Evolutionary conservation across 1,140 invertebrate genomes (phyloP).

Genomic region (Pissodes strobi): DNA sequence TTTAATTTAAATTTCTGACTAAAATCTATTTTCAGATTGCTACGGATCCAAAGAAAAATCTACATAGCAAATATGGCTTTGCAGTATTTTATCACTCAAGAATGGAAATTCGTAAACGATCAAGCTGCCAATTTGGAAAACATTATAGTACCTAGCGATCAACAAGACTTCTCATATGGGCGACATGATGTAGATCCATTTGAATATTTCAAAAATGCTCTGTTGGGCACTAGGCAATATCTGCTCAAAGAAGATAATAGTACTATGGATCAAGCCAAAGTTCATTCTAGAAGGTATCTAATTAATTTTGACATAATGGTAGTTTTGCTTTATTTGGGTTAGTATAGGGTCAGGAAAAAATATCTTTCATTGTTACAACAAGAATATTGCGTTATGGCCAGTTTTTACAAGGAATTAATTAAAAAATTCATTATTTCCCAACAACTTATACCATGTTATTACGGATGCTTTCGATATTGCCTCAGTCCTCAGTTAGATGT

Average conservation of each 20-base stretch:
- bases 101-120: constrained; percentile 81
- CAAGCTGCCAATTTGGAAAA: constrained; percentile 70
- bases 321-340: no score
- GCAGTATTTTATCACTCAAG: constrained; percentile 76
- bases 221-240: constrained; percentile 39
- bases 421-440: no score
- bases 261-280: constrained; percentile 34
- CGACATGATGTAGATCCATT: constrained; percentile 55
- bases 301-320: no score
- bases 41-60: constrained; percentile 79
- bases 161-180: constrained; percentile 66
- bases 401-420: no score
- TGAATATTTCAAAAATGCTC: constrained; percentile 59
- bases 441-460: no score
- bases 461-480: no score
- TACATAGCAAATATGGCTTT: constrained; percentile 76
- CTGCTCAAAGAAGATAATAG: constrained; percentile 44
- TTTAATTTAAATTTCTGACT: no score
- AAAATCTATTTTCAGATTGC: constrained; percentile 70
- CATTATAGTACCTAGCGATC: constrained; percentile 66
- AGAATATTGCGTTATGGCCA: no score
- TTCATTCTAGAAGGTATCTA: constrained; percentile 33
- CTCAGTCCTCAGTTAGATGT: no score
- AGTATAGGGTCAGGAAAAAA: no score
- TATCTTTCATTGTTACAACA: no score